phyloP scores from a whole-genome alignment of 2,888 invertebrate genomes.

The Drosophila mulleri region DNA sequence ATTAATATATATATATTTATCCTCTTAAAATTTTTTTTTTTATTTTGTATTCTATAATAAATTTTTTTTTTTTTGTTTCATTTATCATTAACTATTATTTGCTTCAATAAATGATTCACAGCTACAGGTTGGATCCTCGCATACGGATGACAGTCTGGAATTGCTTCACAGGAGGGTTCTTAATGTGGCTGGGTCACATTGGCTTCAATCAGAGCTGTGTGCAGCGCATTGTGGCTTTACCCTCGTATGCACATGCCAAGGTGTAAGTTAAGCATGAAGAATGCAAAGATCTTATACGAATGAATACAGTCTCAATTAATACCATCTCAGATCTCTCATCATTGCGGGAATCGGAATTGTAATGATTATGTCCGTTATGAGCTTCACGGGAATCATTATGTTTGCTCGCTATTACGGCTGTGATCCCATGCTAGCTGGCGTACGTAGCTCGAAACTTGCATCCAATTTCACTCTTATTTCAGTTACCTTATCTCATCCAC shows the following conservation, averaged over 20 bases:
- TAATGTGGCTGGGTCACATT: slow-evolving; percentile 88
- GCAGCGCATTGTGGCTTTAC: slow-evolving; percentile 89
- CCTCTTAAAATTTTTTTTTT: too few relatives aligned
- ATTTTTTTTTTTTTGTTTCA: too few relatives aligned
- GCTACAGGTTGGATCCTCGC: slow-evolving; percentile 88
- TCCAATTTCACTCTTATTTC: rapidly evolving
- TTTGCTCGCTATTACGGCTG: slow-evolving; percentile 87
- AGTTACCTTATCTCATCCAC: background rate
- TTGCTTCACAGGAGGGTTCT: slow-evolving; percentile 87
- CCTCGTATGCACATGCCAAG: slow-evolving; percentile 87
- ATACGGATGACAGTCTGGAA: slow-evolving; percentile 89
- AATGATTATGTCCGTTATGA: slow-evolving; percentile 86
- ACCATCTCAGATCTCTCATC: slow-evolving; percentile 85
- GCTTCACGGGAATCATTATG: slow-evolving; percentile 87
- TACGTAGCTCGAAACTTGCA: slow-evolving; percentile 44
- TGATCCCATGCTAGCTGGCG: slow-evolving; percentile 87
- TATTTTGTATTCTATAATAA: too few relatives aligned
- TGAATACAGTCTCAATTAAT: too few relatives aligned
- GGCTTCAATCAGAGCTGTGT: slow-evolving; percentile 91
- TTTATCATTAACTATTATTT: too few relatives aligned
- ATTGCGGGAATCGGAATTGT: slow-evolving; percentile 87
- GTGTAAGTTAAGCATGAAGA: slow-evolving; percentile 79
- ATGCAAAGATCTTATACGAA: background rate
- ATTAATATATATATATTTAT: too few relatives aligned
- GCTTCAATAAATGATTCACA: slow-evolving; percentile 64